Percentiles rank a stretch among this genome's conserved stretches.
phyloP scores from a whole-genome alignment of 2,113 vertebrate genomes.

The Chlorodrepanis virens region DNA sequence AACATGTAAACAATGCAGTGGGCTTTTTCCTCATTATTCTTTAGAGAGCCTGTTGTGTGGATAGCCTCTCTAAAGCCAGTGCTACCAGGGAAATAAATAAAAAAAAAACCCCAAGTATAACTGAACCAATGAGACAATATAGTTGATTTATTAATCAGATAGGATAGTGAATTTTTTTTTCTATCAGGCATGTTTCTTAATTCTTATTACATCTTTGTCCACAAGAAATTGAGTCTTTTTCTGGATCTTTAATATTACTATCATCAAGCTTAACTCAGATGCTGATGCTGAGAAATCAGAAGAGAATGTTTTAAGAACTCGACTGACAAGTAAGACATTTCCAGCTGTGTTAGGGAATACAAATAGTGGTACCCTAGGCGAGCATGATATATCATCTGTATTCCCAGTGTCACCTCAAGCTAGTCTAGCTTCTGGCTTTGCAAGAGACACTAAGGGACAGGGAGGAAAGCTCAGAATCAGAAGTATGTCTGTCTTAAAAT shows the following conservation, averaged over 20 bases:
- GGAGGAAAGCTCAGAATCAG: background rate
- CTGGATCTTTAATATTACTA: background rate
- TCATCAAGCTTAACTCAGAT: background rate
- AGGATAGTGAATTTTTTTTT: background rate
- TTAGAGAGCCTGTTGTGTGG: background rate
- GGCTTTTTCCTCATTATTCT: rapidly evolving
- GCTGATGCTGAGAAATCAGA: background rate
- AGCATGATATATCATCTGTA: background rate
- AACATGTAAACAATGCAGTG: background rate
- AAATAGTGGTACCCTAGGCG: background rate
- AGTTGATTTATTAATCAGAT: background rate
- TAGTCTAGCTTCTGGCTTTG: background rate
- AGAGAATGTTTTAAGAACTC: background rate
- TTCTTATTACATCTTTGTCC: background rate
- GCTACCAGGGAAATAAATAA: background rate
- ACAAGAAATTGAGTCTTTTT: background rate
- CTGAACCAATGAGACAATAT: background rate
- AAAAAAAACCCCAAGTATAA: background rate
- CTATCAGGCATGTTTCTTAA: background rate
- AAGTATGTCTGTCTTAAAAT: background rate
- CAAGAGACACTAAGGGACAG: background rate
- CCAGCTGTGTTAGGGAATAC: background rate
- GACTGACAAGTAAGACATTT: background rate
- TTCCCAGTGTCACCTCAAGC: background rate
- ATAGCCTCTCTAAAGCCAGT: background rate